phyloP scores from a whole-genome alignment of 2,113 vertebrate species.

The Fulica atra region DNA sequence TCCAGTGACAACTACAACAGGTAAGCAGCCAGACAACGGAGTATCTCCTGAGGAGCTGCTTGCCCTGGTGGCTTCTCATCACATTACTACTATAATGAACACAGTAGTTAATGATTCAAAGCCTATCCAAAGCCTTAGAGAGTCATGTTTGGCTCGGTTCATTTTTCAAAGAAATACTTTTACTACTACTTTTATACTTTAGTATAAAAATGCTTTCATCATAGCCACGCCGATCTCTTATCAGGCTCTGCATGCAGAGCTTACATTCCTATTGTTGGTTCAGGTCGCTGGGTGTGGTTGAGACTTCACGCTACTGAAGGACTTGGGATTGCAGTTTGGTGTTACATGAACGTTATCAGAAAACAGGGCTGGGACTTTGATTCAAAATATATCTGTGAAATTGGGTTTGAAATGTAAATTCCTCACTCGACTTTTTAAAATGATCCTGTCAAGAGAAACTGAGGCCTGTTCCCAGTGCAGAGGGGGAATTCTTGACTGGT shows the following conservation, averaged over 20 bases:
- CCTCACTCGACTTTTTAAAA: background rate
- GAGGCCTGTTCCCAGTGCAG: background rate
- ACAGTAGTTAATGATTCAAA: background rate
- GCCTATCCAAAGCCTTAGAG: background rate
- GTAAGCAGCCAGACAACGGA: conserved; percentile 68
- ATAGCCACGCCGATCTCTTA: background rate
- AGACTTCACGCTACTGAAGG: background rate
- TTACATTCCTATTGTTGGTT: background rate
- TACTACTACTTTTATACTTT: background rate
- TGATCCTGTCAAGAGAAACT: background rate
- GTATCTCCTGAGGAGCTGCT: background rate
- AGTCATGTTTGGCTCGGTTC: background rate
- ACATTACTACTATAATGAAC: background rate
- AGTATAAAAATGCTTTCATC: background rate
- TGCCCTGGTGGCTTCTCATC: background rate
- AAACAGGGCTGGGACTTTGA: background rate
- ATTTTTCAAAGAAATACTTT: background rate
- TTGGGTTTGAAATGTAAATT: background rate
- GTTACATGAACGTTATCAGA: background rate
- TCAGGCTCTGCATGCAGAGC: background rate
- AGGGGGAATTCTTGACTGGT: background rate
- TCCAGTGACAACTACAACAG: conserved; percentile 89
- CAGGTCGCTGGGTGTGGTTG: background rate
- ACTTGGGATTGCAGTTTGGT: background rate
- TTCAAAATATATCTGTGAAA: background rate